These are phyloP conservation scores for Nannospalax galili DNA, from an alignment of 2,113 vertebrate genomes.

Conservation along the genomic window DNA sequence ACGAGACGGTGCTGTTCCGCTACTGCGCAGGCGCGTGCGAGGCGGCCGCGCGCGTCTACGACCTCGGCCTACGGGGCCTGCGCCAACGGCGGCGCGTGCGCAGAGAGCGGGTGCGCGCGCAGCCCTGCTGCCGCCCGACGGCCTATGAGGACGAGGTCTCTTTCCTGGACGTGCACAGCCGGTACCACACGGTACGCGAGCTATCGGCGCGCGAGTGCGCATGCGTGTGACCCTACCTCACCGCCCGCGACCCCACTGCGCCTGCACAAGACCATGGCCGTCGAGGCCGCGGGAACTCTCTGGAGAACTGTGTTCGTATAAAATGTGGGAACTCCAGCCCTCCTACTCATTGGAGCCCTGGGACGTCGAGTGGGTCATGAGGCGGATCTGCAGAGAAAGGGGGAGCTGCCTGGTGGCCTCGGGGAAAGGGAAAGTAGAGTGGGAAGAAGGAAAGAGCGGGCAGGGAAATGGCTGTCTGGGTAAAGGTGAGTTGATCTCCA, in stretches of 20 bases:
- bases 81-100: constrained; percentile 84
- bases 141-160: constrained; percentile 94
- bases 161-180: constrained; percentile 92
- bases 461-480: neutral
- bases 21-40: constrained; percentile 96
- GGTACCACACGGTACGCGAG: constrained; percentile 93
- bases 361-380: no score
- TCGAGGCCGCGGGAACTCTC: neutral
- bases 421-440: neutral
- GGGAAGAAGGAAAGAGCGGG: neutral
- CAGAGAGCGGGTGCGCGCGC: constrained; percentile 88
- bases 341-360: neutral
- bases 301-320: constrained; percentile 50
- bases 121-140: constrained; percentile 94
- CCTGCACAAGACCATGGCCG: neutral
- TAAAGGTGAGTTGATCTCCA: no score
- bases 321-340: constrained; percentile 55
- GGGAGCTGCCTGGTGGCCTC: neutral
- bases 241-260: neutral
- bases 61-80: constrained; percentile 93
- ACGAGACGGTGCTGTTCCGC: constrained; percentile 94
- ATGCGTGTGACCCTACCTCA: constrained; percentile 92
- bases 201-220: constrained; percentile 95
- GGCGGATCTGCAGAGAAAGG: neutral
- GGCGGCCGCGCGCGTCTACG: constrained; percentile 90